Base-by-base conservation (phyloP, 2,797 vertebrate genomes). In the Molossus molossus region DNA sequence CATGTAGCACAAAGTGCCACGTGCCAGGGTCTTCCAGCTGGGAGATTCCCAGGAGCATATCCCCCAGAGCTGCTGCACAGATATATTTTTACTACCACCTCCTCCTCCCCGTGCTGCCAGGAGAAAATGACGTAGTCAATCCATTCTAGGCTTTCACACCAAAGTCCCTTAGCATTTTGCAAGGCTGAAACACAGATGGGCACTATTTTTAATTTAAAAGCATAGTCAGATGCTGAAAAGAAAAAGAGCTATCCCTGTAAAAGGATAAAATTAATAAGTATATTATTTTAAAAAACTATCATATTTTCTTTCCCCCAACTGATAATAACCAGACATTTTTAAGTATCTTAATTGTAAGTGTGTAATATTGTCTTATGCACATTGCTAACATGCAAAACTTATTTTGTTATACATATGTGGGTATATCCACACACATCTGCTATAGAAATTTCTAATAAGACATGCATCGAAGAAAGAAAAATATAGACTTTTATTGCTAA, bases 121-220 rank as follows among this genome's bases (percentile, higher is more conserved):
- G 45, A 69, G 60, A 55, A 94, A 96, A 95, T 91, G 86, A 96
- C 21, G 58, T 60, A 94, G 70, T 92, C 94, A 97, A 96, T 90
- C 72, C 94, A 96, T 94, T 83, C 62, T 64, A 57, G 60, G 57
- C 40, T 65, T 91, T 95, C 76, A 89, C 91, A 94, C 37, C 69
- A 91, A 96, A 94, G 70, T 90, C 89, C 62, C 70, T 88, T 82
- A 87, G 53, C 83, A 91, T 86, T 96, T 89, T 77, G 65, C 75
- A 96, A 96, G 80, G 55, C 76, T 13, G 50, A 87, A 95, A 73
- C 83, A 92, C 96, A 97, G 89, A 96, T 95, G 88, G 72, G 33
- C 48, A 92, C 72, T 94, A 86, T 87, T 97, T 96, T 94, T 94
- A 96, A 96, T 84, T 85, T 93, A 96, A 96, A 96, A 94, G 57